Evolutionary conservation across 1,140 invertebrate genomes (phyloP).

Genomic region (Aphelinus atriplicis): DNA sequence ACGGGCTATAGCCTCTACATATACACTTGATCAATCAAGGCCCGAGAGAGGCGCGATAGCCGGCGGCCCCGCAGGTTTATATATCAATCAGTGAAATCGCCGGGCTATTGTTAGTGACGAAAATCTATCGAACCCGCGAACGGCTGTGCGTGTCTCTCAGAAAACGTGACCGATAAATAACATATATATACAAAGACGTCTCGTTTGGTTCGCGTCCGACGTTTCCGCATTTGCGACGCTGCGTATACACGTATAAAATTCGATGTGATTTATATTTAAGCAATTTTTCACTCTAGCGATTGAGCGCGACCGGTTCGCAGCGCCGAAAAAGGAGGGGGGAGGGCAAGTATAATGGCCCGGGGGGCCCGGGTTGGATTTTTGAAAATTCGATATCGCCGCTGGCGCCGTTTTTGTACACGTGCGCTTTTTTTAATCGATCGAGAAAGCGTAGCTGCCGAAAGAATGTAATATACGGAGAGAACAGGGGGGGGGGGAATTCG

Average conservation of each 20-base stretch:
- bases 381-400: not conserved
- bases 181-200: too few relatives aligned
- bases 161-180: conserved; percentile 25
- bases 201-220: conserved; percentile 13
- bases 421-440: too few relatives aligned
- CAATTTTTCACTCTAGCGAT: conserved; percentile 32
- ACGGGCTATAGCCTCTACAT: too few relatives aligned
- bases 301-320: conserved; percentile 33
- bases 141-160: not conserved
- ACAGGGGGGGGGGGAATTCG: too few relatives aligned
- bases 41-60: too few relatives aligned
- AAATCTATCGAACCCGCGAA: not conserved
- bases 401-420: too few relatives aligned
- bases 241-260: conserved; percentile 1
- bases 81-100: conserved; percentile 1
- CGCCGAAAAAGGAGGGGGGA: not conserved
- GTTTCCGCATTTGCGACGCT: not conserved
- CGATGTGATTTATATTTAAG: conserved; percentile 30
- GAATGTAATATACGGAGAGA: too few relatives aligned
- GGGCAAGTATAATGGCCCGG: conserved; percentile 26
- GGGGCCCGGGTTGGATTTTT: not conserved
- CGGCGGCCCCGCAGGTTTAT: too few relatives aligned
- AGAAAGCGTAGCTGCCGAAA: too few relatives aligned
- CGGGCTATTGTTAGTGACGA: not conserved
- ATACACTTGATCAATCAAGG: too few relatives aligned